Conservation (phyloP, 1,140 invertebrate species). For the Paralvinella palmiformis region DNA sequence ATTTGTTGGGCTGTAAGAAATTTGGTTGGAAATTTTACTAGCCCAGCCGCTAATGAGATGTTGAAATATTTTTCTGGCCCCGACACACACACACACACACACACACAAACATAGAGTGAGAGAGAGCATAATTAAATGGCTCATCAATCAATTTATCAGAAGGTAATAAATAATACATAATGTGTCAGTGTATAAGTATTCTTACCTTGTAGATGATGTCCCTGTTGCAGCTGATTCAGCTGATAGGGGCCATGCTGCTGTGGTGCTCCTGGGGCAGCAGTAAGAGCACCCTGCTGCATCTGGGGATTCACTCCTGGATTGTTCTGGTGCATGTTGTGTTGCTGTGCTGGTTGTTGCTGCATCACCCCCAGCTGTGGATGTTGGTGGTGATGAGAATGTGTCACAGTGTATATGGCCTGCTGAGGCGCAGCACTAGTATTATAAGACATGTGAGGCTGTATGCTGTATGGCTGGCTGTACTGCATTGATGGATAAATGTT, state of each 20-base stretch:
- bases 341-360: constrained; percentile 1
- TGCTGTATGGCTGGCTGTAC: too few species aligned
- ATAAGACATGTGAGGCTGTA: not conserved
- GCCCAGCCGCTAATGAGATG: too few species aligned
- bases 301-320: not conserved
- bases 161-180: not conserved
- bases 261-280: too few species aligned
- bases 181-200: not conserved
- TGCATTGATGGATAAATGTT: constrained; percentile 1
- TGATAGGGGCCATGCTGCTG: not conserved
- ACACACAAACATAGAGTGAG: too few species aligned
- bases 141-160: not conserved
- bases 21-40: too few species aligned
- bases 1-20: too few species aligned
- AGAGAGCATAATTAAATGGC: too few species aligned
- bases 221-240: not conserved
- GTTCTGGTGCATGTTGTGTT: not conserved
- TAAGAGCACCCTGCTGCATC: too few species aligned
- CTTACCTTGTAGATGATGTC: not conserved
- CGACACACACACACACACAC: too few species aligned
- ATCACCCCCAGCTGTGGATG: not conserved
- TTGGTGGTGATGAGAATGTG: not conserved
- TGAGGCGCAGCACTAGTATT: not conserved
- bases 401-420: too few species aligned
- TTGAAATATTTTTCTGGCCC: too few species aligned